Base-by-base conservation (phyloP, 1,140 invertebrate species). In the Telenomus remus region DNA sequence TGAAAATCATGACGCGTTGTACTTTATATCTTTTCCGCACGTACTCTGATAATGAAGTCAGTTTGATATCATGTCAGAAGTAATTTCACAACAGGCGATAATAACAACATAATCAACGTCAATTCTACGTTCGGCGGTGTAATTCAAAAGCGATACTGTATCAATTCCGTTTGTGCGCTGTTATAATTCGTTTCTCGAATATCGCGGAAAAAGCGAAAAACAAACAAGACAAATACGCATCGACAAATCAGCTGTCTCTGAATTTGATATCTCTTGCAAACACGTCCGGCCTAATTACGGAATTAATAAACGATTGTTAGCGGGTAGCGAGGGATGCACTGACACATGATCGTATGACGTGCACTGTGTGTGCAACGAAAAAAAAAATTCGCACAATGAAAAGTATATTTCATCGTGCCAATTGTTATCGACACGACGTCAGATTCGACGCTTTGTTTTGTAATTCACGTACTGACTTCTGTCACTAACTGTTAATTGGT, bases 71-170 rank as follows among this genome's bases (percentile, higher is more conserved):
- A 6, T 3, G 19, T 27, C 19, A 48, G 34, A 63, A 43, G 47
- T 71, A 70, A 71, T 70, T 70, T 65, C 63, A 51, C 59, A 64
- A 72, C 69, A 69, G 54, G 68, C 57, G 13, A 33, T 55, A 69
- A 69, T 64, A 78, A 78, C 68, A 53, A 64, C 64, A 78, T 64
- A 78, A 78, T 78, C 75, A 78, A 78, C 68, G 64, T 60, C 64
- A 59, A 77, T 77, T 77, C 66, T 68, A n/a, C 37, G 12, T 51
- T 7, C 34, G 15, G 33, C 8, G 57, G 34, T 55, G 61, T 27
- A 27, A 76, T 61, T 43, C 43, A 63, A 76, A 63, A 60, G 13
- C 47, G 59, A 76, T 71, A 71, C 12, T n/a, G 16, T 66, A 66
- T 76, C 55, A 51, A 50, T 74, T 68, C 51, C 56, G 70, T 70